Base-by-base conservation (phyloP, 2,888 invertebrate genomes). In the Drosophila anomelani region DNA sequence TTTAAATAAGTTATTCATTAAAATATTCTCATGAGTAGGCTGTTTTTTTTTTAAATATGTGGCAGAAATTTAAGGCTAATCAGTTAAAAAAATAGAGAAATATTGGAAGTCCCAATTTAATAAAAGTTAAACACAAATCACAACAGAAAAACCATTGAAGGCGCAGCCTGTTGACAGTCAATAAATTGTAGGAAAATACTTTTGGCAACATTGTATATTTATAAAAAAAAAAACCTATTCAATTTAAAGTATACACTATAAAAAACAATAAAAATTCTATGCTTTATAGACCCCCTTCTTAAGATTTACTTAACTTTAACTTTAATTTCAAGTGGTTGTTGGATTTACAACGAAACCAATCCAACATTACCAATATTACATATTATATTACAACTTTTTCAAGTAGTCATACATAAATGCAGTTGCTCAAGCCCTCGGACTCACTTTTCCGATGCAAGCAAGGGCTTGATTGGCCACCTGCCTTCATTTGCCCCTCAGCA, bases 381-480 rank as follows among this genome's bases (percentile, higher is more conserved):
- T 8, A 29, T 8, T 8, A 1, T 32, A 12, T 34, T 15, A 10
- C 15, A 6, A 34, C 20, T 20, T 10, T 20, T 34, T 6, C 15
- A 20, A 51, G 20, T 51, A 51, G 5, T 6, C 1, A 34, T 15
- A 9, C 15, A 51, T 34, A 34, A 51, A 34, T 51, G 51, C 51
- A 34, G 32, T 32, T 32, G n/a, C 29, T 32, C 4, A 8, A 32
- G 7, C 12, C 17, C 12, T 6, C n/a, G 2, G 6, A 32, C 20
- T 7, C 32, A 15, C n/a, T 8, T 15, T 2, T 13, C 4, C 10
- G 32, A n/a, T 55, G 67, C 56, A 47, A 20, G 67, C 56, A 47
- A 20, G 69, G 34, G 29, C 39, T 39, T 38, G 38, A 64, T 64
- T 64, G 39, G 66, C 41, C 64, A 47, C 43, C 61, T 36, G 53